phyloP scores from a whole-genome alignment of 1,140 invertebrate genomes.

The Sitobion miscanthi region DNA sequence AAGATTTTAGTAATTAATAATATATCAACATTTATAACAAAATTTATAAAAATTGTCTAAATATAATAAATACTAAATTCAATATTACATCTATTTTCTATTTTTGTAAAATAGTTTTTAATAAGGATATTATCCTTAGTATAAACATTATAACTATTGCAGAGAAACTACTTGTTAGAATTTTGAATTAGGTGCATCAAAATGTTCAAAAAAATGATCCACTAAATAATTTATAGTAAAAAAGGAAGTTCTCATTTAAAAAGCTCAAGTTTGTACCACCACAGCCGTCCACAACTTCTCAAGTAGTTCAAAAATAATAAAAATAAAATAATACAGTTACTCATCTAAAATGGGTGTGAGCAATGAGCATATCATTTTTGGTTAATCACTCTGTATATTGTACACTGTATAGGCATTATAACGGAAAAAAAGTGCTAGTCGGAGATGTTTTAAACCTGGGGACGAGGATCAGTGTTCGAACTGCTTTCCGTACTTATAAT shows the following conservation, averaged over 20 bases:
- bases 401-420: neutral
- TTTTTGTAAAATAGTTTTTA: neutral
- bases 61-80: neutral
- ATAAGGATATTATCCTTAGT: neutral
- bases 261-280: too few species aligned
- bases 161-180: neutral
- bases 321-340: too few species aligned
- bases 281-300: too few species aligned
- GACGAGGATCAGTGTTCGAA: neutral
- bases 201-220: neutral
- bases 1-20: neutral
- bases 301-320: too few species aligned
- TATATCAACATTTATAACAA: neutral
- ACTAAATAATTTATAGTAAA: neutral
- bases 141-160: neutral
- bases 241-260: too few species aligned
- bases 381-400: neutral
- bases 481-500: neutral
- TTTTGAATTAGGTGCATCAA: neutral
- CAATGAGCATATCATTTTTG: neutral
- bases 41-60: neutral
- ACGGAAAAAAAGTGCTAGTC: neutral
- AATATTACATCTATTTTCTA: neutral
- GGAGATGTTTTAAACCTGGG: constrained; percentile 1
- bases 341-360: too few species aligned